Evolutionary conservation across 2,888 invertebrate genomes (phyloP), one percentile per base, ranked within the genome.

Genomic region (Erebia epiphron): DNA sequence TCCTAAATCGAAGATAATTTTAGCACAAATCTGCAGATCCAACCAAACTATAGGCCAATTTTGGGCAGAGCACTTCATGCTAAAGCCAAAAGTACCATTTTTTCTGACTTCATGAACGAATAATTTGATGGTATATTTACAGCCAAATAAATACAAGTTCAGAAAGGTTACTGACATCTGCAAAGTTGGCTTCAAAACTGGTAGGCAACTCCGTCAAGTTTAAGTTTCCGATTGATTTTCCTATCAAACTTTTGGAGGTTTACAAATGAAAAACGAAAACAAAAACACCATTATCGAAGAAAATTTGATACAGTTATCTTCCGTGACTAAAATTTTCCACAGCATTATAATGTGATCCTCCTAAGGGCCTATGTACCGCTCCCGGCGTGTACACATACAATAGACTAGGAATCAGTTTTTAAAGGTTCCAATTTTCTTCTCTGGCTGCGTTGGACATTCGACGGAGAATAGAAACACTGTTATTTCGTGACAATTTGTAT

Each of bases 171-270:
- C 56, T n/a, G 56, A 35, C 35, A 35, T 56, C 21, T 18, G 26
- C 21, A 57, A 11, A 14, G 50, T 64, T 62, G 71, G 70, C 73
- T 75, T 80, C 81, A 78, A 79, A 82, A 81, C 82, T 78, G 79
- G 70, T 73, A 74, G 77, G 82, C 80, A 73, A 75, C 76, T 75
- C 86, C 78, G 84, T 83, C 73, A 75, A 78, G 83, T 89, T 82
- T 80, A 79, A 63, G 88, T 91, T 88, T 82, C 87, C 77, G 75
- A 79, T 91, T 93, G 75, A 81, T 86, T 93, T 92, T 93, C 92
- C 91, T 90, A 91, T 92, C 92, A 93, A 92, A 93, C 93, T 93
- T 93, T 87, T 86, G 93, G 93, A 92, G 93, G 92, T 91, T 92
- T 90, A 88, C 90, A 88, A 89, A 82, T 76, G 78, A 84, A 86